Percentiles rank a stretch among this genome's conserved stretches.
phyloP scores from a whole-genome alignment of 1,140 invertebrate genomes.

The Papilio polyxenes region DNA sequence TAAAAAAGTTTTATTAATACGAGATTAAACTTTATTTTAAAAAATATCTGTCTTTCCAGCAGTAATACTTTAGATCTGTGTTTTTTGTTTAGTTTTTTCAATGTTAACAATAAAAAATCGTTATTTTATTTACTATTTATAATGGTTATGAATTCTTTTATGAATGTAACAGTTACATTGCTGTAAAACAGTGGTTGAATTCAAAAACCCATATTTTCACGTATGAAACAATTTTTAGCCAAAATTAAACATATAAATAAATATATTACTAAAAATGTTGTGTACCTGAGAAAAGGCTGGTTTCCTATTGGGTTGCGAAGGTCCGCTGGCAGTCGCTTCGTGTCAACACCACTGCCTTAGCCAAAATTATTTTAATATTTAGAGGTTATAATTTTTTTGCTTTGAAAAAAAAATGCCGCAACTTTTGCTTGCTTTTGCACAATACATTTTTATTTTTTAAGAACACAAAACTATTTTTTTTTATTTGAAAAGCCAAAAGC shows the following conservation, averaged over 20 bases:
- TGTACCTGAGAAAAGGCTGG: slow-evolving; percentile 29
- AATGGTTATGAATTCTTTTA: neutral
- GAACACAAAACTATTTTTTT: neutral
- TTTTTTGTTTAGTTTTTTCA: too few relatives aligned
- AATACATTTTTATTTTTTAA: neutral
- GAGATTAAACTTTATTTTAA: too few relatives aligned
- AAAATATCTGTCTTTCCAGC: too few relatives aligned
- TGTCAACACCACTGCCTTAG: slow-evolving; percentile 18
- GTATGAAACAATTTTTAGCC: neutral
- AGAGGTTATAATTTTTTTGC: neutral
- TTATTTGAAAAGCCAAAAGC: neutral
- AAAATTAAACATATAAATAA: neutral
- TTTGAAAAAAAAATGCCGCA: neutral
- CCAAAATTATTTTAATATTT: neutral
- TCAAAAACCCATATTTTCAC: neutral
- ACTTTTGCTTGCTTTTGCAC: neutral
- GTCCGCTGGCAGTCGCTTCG: slow-evolving; percentile 30
- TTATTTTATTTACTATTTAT: neutral
- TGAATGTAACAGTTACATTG: neutral
- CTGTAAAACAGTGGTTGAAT: neutral
- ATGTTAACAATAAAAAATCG: neutral
- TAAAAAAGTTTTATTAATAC: too few relatives aligned
- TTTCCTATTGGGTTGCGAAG: slow-evolving; percentile 16
- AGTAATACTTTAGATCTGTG: too few relatives aligned
- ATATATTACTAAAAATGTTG: neutral